phyloP scores from a whole-genome alignment of 2,888 invertebrate species.

The Sialis lutaria region DNA sequence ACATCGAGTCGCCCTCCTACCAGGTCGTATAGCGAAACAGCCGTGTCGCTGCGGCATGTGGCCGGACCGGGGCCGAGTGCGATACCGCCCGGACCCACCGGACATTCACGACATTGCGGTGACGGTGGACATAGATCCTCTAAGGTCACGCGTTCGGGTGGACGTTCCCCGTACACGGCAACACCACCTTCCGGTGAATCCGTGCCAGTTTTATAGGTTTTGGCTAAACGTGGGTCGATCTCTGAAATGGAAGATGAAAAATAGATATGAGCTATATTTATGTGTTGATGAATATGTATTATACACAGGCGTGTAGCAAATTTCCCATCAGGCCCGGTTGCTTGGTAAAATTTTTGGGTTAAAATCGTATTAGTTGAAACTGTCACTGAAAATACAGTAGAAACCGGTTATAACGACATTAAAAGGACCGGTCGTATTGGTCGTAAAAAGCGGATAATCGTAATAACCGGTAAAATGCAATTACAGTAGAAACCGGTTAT shows the following conservation, averaged over 20 bases:
- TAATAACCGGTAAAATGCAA: too few species aligned
- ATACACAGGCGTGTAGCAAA: too few species aligned
- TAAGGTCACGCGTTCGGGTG: conserved; percentile 38
- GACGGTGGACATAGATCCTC: conserved; percentile 43
- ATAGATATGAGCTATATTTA: neutral
- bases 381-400: too few species aligned
- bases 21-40: conserved; percentile 37
- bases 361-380: too few species aligned
- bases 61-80: conserved; percentile 9
- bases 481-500: too few species aligned
- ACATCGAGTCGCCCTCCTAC: conserved; percentile 28
- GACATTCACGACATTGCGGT: conserved; percentile 41
- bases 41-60: conserved; percentile 34
- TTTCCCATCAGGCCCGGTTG: too few species aligned
- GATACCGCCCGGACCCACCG: conserved; percentile 26
- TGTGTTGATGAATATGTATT: too few species aligned
- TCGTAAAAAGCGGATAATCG: too few species aligned
- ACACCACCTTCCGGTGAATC: conserved; percentile 19
- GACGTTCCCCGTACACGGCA: conserved; percentile 36
- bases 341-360: too few species aligned
- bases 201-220: conserved; percentile 19
- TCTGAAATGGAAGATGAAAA: conserved; percentile 13
- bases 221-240: conserved; percentile 31
- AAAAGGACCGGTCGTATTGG: too few species aligned
- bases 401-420: too few species aligned